These are phyloP conservation scores for Junonia oenone DNA, from an alignment of 2,888 invertebrate species.

Conservation along the genomic window DNA sequence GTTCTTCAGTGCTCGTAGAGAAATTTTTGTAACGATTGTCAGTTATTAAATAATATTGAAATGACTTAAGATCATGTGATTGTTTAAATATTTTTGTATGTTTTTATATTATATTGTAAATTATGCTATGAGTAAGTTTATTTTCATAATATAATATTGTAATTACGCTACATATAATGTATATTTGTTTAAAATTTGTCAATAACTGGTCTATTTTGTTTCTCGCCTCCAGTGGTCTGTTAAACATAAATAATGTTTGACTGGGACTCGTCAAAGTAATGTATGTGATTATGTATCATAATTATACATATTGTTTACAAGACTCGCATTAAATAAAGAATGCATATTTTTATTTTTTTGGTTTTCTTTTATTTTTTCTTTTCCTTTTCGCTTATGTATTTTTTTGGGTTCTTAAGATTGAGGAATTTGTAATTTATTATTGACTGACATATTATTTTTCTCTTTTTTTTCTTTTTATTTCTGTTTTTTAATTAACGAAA, in stretches of 20 bases:
- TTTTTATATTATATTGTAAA: background rate
- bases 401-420: background rate
- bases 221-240: no score
- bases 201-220: no score
- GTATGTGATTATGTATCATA: background rate
- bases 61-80: background rate
- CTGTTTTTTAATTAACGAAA: no score
- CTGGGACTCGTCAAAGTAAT: background rate
- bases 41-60: background rate
- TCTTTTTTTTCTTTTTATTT: no score
- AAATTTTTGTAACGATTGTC: background rate
- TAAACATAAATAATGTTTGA: no score
- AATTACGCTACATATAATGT: no score
- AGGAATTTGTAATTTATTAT: no score
- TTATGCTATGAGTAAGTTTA: no score
- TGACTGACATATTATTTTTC: no score
- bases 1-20: no score
- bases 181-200: no score
- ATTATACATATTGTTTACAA: constrained; percentile 3
- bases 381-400: background rate
- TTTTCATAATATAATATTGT: no score
- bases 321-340: constrained; percentile 17
- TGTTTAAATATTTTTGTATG: background rate
- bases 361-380: constrained; percentile 10
- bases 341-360: constrained; percentile 16